These are phyloP conservation scores for Sebastes nivosus DNA, from an alignment of 2,797 vertebrate species.

Conservation along the genomic window DNA sequence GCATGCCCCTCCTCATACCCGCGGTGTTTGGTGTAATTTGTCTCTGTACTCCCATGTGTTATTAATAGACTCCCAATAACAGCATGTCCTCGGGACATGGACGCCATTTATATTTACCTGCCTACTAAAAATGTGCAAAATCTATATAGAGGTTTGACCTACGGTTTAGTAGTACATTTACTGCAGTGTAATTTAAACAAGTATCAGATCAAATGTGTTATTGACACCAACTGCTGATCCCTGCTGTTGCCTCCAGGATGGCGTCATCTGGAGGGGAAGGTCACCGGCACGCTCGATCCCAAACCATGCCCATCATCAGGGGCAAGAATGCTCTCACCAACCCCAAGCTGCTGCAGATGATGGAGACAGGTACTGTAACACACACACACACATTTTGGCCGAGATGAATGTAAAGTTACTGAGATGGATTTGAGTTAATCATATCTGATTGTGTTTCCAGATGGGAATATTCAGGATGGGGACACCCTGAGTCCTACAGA, in stretches of 20 bases:
- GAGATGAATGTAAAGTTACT: neutral
- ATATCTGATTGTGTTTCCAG: slow-evolving; percentile 55
- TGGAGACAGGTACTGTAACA: slow-evolving; percentile 86
- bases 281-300: slow-evolving; percentile 94
- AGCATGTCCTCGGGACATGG: slow-evolving; percentile 36
- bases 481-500: slow-evolving; percentile 92
- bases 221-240: slow-evolving; percentile 19
- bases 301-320: slow-evolving; percentile 97
- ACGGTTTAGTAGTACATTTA: neutral
- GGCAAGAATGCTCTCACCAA: slow-evolving; percentile 96
- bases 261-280: slow-evolving; percentile 90
- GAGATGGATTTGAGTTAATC: neutral
- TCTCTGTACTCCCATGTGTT: slow-evolving; percentile 41
- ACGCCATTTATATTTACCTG: slow-evolving; percentile 4
- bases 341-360: slow-evolving; percentile 95
- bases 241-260: slow-evolving; percentile 83
- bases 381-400: neutral
- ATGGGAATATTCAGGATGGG: slow-evolving; percentile 88
- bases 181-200: neutral
- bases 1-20: slow-evolving; percentile 70
- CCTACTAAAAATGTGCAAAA: slow-evolving; percentile 7
- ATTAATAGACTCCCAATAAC: slow-evolving; percentile 40
- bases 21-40: slow-evolving; percentile 59
- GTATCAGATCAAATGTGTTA: neutral
- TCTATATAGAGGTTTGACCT: neutral